Base-by-base conservation (phyloP, 2,888 invertebrate genomes). In the Carterocephalus palaemon region DNA sequence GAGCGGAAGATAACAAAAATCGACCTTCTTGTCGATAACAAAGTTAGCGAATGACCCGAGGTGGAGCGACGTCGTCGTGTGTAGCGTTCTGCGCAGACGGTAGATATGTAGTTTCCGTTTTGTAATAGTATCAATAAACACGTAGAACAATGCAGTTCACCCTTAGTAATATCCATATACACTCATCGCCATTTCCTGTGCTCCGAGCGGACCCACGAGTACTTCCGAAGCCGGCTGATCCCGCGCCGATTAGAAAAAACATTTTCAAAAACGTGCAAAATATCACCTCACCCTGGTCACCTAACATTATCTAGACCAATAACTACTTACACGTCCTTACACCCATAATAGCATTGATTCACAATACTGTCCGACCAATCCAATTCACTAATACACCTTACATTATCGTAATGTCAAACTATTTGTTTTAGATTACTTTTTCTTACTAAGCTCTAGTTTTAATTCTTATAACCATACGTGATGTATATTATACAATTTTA, bases 221-320 rank as follows among this genome's bases (percentile, higher is more conserved):
- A n/a, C n/a, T 68, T 70, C 22, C 71, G 72, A 73, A 70, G 65
- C 71, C 68, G 75, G 69, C 75, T 70, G 80, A 70, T 67, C 59
- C 76, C 75, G 80, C 75, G 70, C 76, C 77, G 67, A 69, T 69
- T 78, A 81, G 79, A 81, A 86, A n/a, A 85, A 83, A 86, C 83
- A 83, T 84, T 77, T 79, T 85, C 84, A 85, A 85, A 86, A 86
- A 85, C 85, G 80, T 84, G 83, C 84, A 84, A 85, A 85, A 85
- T 86, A 86, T 85, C 86, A 84, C 84, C 86, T 77, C 86, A 86
- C 86, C 86, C 86, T 86, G 86, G 86, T 86, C 85, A 70, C 86
- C 85, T 86, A 86, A 82, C 79, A 74, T 82, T 83, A 83, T 79
- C 77, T 84, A 83, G 80, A 80, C 78, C 81, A 75, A 75, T 79